phyloP scores from a whole-genome alignment of 2,888 invertebrate genomes.

The Elgonia sp. region DNA sequence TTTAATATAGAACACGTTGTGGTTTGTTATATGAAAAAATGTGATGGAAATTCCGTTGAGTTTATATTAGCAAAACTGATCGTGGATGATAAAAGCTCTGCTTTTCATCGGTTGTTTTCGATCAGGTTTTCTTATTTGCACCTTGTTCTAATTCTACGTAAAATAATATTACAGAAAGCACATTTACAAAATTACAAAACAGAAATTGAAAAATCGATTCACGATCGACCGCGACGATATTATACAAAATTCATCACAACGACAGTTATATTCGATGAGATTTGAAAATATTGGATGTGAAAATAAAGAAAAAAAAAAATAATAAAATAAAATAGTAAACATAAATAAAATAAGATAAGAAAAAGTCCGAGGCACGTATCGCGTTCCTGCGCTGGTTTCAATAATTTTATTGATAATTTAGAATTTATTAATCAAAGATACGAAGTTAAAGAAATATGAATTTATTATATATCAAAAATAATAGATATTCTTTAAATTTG shows the following conservation, averaged over 20 bases:
- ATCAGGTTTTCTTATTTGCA: slow-evolving; percentile 63
- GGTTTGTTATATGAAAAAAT: not conserved
- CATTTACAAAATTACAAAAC: slow-evolving; percentile 59
- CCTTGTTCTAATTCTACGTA: slow-evolving; percentile 60
- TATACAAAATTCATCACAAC: slow-evolving; percentile 35
- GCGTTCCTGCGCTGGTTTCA: slow-evolving; percentile 18
- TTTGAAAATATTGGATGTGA: slow-evolving; percentile 11
- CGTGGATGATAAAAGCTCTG: slow-evolving; percentile 29
- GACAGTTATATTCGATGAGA: not conserved
- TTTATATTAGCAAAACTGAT: slow-evolving; percentile 33
- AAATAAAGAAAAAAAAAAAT: slow-evolving; percentile 30
- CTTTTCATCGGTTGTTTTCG: slow-evolving; percentile 32
- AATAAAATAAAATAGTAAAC: too few relatives aligned
- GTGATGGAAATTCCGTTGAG: slow-evolving; percentile 2
- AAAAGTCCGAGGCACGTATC: slow-evolving; percentile 19
- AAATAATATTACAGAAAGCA: slow-evolving; percentile 60
- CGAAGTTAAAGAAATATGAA: not conserved
- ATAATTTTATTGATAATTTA: not conserved
- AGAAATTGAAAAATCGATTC: slow-evolving; percentile 38
- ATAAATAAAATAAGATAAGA: not conserved
- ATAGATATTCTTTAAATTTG: not conserved
- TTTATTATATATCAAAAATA: not conserved
- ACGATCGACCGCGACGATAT: slow-evolving; percentile 33
- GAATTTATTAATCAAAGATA: slow-evolving; percentile 1
- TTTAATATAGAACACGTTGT: too few relatives aligned